Percentiles rank a stretch among this genome's conserved stretches.
Evolutionary conservation across 2,797 vertebrate species (phyloP).

Genomic region (Hephaestus fuliginosus): DNA sequence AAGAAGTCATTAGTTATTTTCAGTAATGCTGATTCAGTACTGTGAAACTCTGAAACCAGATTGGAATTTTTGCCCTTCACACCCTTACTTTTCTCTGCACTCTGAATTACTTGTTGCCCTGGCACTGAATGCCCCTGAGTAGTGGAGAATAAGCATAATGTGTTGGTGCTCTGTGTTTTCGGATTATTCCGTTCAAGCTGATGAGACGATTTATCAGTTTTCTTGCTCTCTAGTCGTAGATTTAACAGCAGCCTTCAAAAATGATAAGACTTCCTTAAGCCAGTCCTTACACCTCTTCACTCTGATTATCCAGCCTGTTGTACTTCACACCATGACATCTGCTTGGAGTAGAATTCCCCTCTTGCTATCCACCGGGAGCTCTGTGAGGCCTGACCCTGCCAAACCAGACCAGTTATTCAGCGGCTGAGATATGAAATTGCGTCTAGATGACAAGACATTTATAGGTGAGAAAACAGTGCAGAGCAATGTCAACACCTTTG

Average conservation of each 20-base stretch:
- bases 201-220: not conserved
- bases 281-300: constrained; percentile 13
- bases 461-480: constrained; percentile 56
- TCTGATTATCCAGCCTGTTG: constrained; percentile 19
- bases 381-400: constrained; percentile 37
- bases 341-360: constrained; percentile 20
- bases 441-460: constrained; percentile 57
- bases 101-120: not conserved
- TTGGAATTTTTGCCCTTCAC: not conserved
- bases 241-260: constrained; percentile 24
- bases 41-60: too few relatives aligned
- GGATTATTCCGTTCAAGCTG: not conserved
- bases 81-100: not conserved
- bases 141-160: not conserved
- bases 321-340: constrained; percentile 21
- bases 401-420: constrained; percentile 43
- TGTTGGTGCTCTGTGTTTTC: not conserved
- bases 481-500: constrained; percentile 55
- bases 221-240: not conserved
- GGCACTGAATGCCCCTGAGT: not conserved
- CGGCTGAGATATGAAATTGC: constrained; percentile 52
- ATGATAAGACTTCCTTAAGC: constrained; percentile 7
- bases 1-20: too few relatives aligned
- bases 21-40: too few relatives aligned
- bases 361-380: constrained; percentile 27